These are phyloP conservation scores for Strongylocentrotus purpuratus DNA, from an alignment of 35 echinoderm and acorn worm genomes.

Conservation along the genomic window DNA sequence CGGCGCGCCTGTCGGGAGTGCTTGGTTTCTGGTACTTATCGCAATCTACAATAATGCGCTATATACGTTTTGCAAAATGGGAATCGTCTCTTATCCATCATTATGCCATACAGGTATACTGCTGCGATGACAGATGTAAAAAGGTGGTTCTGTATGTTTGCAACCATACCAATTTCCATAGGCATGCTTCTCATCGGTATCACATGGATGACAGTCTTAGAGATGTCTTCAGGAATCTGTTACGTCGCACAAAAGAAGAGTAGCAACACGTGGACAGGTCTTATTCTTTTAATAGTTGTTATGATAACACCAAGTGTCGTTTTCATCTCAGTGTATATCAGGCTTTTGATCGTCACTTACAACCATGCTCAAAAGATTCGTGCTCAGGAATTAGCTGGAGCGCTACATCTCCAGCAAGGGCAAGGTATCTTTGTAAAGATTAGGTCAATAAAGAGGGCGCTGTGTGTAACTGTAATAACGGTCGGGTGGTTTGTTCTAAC, in stretches of 20 bases:
- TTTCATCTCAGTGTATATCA: background rate
- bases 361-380: background rate
- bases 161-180: too few species aligned
- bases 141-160: too few species aligned
- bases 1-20: too few species aligned
- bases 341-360: background rate
- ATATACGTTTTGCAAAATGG: background rate
- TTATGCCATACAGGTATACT: too few species aligned
- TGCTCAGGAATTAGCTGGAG: background rate
- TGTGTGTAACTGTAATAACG: background rate
- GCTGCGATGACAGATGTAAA: background rate
- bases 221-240: too few species aligned
- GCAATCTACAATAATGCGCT: background rate
- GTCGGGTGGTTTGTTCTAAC: background rate
- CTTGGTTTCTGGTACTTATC: background rate
- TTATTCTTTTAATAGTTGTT: too few species aligned
- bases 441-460: background rate
- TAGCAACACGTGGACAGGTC: too few species aligned
- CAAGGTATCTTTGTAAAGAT: background rate
- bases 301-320: too few species aligned
- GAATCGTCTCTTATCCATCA: too few species aligned
- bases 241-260: too few species aligned
- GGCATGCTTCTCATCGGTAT: too few species aligned
- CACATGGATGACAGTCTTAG: too few species aligned
- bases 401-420: background rate